These are phyloP conservation scores for Polypedilum vanderplanki DNA, from an alignment of 1,140 invertebrate genomes.

Conservation along the genomic window DNA sequence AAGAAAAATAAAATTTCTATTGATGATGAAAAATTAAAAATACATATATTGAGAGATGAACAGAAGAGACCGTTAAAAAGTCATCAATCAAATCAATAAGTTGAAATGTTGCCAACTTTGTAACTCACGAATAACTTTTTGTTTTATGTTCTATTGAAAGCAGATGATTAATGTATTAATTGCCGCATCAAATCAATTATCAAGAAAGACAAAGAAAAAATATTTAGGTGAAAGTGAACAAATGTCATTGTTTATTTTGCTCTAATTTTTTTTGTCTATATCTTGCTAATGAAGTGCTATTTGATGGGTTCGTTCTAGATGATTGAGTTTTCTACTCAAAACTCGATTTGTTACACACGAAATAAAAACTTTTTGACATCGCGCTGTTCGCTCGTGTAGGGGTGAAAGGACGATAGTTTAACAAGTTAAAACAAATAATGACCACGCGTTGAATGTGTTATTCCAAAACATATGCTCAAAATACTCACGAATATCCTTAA, in stretches of 20 bases:
- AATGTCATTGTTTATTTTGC: neutral
- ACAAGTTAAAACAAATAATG: slow-evolving; percentile 13
- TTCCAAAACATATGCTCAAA: slow-evolving; percentile 1
- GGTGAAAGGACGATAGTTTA: neutral
- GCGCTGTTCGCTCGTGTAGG: neutral
- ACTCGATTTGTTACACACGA: neutral
- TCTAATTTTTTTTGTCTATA: neutral
- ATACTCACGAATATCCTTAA: neutral
- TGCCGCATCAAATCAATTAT: slow-evolving; percentile 28
- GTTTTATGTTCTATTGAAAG: neutral
- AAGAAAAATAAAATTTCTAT: neutral
- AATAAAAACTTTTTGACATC: too few species aligned
- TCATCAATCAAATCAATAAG: slow-evolving; percentile 26
- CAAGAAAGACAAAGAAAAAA: neutral
- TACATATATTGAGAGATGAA: slow-evolving; percentile 3
- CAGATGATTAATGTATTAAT: slow-evolving; percentile 28
- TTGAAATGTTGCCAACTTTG: slow-evolving; percentile 27
- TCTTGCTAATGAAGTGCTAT: slow-evolving; percentile 11
- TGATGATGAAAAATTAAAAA: neutral
- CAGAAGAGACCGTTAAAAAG: slow-evolving; percentile 17
- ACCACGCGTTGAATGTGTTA: neutral
- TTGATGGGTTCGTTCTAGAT: neutral
- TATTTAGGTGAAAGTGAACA: neutral
- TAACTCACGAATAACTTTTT: neutral
- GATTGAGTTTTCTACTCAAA: neutral